Conservation (phyloP, 2,888 invertebrate species). For the Andricus curvator region DNA sequence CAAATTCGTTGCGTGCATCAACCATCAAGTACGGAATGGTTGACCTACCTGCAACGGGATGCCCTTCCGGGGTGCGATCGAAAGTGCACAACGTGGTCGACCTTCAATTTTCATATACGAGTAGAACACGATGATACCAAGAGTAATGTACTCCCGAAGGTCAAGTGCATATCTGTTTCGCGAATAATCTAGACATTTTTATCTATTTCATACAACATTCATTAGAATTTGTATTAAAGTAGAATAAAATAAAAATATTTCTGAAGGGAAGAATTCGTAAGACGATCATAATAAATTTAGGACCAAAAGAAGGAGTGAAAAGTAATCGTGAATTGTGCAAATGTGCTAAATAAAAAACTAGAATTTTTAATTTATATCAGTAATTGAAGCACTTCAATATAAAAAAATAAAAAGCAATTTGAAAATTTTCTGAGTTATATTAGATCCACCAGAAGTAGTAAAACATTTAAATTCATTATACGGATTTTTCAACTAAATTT, state of each 20-base stretch:
- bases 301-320: background rate
- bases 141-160: slow-evolving; percentile 3
- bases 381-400: no score
- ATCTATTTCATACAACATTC: background rate
- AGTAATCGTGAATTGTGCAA: no score
- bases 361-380: no score
- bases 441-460: no score
- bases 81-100: background rate
- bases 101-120: background rate
- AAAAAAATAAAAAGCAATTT: no score
- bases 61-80: slow-evolving; percentile 47
- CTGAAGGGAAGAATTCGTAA: background rate
- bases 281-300: background rate
- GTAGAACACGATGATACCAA: slow-evolving; percentile 2
- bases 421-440: no score
- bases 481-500: no score
- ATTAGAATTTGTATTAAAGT: background rate
- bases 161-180: background rate
- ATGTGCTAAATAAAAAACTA: no score
- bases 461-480: no score
- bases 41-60: slow-evolving; percentile 46
- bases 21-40: slow-evolving; percentile 43
- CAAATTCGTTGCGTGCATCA: slow-evolving; percentile 40
- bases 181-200: background rate
- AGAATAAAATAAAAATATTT: no score